Evolutionary conservation across 1,140 invertebrate species (phyloP), one percentile per base, ranked within the genome.

Genomic region (Atta cephalotes): DNA sequence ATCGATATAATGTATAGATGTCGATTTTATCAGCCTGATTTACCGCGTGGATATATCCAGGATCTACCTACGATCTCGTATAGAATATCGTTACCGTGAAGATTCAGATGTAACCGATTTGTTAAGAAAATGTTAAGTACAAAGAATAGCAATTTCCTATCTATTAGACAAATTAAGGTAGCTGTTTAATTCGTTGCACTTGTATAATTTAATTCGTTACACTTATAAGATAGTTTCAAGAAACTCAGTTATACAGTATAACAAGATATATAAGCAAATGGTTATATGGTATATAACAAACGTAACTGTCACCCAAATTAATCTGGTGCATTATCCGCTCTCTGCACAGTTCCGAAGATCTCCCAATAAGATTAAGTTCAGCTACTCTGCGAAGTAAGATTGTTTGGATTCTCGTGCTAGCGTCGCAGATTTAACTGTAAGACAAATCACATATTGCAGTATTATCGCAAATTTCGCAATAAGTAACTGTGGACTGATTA

Each of bases 401-500:
- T 39, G 65, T 72, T 78, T 82, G 12, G 21, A 25, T 31, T 84
- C 51, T 68, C 71, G 12, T 77, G 65, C 45, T 72, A 63, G 28
- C 31, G 58, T 53, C 53, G 21, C 60, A 45, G 9, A 87, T 51
- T 81, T 82, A 31, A 71, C 10, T 62, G 6, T 65, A 87, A 80
- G 53, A 78, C 31, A 76, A 66, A 62, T 84, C 28, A 56, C 49
- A 5, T 49, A 66, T 21, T 74, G 31, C 39, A 49, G 3, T 72
- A 35, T 63, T 68, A 81, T 58, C 39, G 60, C 35, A 49, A 68
- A 81, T 31, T 71, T 82, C 6, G 28, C 12, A 63, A 62, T 53
- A 51, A 87, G 21, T 77, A 79, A 66, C 18, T 70, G 72, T 78
- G 82, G 89, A 90, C 89, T 90, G 88, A 89, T 49, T 76, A 60